Conservation (phyloP, 2,797 vertebrate genomes). For the Rhadinocentrus ornatus region DNA sequence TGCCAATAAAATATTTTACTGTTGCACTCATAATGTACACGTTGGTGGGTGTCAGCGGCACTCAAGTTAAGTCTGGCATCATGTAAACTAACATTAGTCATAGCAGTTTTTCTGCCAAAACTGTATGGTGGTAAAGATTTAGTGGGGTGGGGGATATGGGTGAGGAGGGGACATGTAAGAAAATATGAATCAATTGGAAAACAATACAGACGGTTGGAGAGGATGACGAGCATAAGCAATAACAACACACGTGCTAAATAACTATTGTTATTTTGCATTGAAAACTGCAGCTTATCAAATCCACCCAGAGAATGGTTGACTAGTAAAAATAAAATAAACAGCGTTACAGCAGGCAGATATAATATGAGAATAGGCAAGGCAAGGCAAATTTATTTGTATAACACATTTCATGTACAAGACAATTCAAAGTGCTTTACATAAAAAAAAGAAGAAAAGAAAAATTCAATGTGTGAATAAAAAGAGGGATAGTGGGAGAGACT, state of each 20-base stretch:
- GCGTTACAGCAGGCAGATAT: slow-evolving; percentile 27
- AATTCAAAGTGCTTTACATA: no score
- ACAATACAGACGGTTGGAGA: slow-evolving; percentile 14
- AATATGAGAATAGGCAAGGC: slow-evolving; percentile 13
- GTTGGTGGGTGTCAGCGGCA: no score
- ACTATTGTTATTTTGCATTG: not conserved
- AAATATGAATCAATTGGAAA: slow-evolving; percentile 3
- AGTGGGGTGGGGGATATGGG: no score
- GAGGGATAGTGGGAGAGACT: not conserved
- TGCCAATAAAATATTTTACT: not conserved
- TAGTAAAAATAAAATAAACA: slow-evolving; percentile 33
- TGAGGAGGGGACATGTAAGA: slow-evolving; percentile 1
- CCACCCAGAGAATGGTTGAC: slow-evolving; percentile 48
- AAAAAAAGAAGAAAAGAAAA: slow-evolving; percentile 18
- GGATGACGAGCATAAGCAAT: slow-evolving; percentile 15
- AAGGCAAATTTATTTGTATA: no score
- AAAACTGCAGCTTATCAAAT: slow-evolving; percentile 40
- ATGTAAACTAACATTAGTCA: no score
- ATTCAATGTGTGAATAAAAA: slow-evolving; percentile 12
- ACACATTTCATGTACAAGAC: no score
- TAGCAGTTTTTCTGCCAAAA: no score
- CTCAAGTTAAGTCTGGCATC: no score
- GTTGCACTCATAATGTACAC: not conserved
- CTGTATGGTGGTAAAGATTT: no score
- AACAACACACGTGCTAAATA: not conserved